Conservation (phyloP, 2,797 vertebrate species). For the Macrochelys suwanniensis region DNA sequence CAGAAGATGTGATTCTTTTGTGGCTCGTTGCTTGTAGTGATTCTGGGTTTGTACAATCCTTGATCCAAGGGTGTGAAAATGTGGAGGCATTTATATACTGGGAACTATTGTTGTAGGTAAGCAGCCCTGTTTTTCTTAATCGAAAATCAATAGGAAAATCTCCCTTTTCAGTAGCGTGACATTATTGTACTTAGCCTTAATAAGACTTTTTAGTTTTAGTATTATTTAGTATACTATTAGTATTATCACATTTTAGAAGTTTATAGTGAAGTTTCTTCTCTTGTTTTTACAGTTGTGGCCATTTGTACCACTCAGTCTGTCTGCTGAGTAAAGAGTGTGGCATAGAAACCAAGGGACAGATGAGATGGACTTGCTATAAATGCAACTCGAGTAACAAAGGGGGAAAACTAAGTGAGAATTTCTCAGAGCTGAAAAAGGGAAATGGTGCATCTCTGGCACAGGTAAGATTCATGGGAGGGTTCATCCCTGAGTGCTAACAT, state of each 20-base stretch:
- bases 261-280: neutral
- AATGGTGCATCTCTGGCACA: conserved; percentile 86
- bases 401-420: conserved; percentile 81
- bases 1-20: neutral
- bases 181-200: neutral
- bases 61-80: neutral
- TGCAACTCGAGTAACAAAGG: conserved; percentile 90
- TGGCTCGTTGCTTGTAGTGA: neutral
- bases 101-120: neutral
- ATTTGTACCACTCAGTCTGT: conserved; percentile 95
- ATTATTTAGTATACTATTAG: neutral
- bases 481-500: neutral
- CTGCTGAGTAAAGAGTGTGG: conserved; percentile 91
- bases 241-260: neutral
- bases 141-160: neutral
- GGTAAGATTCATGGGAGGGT: conserved; percentile 78
- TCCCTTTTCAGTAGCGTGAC: accelerated
- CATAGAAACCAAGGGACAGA: conserved; percentile 77
- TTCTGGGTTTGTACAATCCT: neutral
- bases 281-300: conserved; percentile 90
- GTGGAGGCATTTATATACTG: accelerated
- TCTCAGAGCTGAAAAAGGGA: conserved; percentile 79
- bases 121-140: neutral
- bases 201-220: neutral
- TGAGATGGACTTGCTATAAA: conserved; percentile 93